Base-by-base conservation (phyloP, 1,140 invertebrate species). In the Dendrolimus punctatus region DNA sequence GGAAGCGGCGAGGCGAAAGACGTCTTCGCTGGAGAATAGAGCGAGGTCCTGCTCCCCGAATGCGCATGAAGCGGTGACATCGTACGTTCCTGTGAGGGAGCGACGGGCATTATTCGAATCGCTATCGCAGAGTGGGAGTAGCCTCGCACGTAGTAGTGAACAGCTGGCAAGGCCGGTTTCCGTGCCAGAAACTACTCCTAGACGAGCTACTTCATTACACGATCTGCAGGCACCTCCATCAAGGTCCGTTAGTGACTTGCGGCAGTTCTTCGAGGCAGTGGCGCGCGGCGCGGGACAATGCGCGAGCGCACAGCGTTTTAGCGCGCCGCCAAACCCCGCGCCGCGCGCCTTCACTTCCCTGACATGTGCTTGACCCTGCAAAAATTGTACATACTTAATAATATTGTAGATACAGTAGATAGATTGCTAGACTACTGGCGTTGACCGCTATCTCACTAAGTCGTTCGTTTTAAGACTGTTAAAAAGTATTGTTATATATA, bases 391-490 rank as follows among this genome's bases (percentile, higher is more conserved):
- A 50, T 52, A 40, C 46, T 51, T 55, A 50, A 48, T 23, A 23
- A 23, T 23, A 39, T 60, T 85, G 80, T 85, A 85, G 49, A 85
- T 83, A 78, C 55, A 79, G 78, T 84, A 80, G 58, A 81, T 80
- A 82, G 61, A 69, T 57, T 51, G 41, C 38, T 37, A 43, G 50
- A 45, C 23, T 45, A 58, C 58, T 53, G 74, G 80, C 71, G 76
- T 77, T 63, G 71, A 81, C 57, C 77, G 79, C 73, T 67, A 66
- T 73, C 65, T 73, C 62, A 67, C 78, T 78, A 76, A 85, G 80
- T 85, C 82, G 80, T 80, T 78, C 60, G 73, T 76, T 80, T 73
- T 85, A 85, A 85, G 82, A 85, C 80, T 85, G 82, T 85, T 85
- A 83, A 75, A 23, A 82, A 83, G 77, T 85, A 85, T 85, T 85